A percentile compares a stretch with the other conserved stretches of the same genome.
Evolutionary conservation across 2,797 vertebrate genomes (phyloP).

Genomic region (Darevskia mixta): DNA sequence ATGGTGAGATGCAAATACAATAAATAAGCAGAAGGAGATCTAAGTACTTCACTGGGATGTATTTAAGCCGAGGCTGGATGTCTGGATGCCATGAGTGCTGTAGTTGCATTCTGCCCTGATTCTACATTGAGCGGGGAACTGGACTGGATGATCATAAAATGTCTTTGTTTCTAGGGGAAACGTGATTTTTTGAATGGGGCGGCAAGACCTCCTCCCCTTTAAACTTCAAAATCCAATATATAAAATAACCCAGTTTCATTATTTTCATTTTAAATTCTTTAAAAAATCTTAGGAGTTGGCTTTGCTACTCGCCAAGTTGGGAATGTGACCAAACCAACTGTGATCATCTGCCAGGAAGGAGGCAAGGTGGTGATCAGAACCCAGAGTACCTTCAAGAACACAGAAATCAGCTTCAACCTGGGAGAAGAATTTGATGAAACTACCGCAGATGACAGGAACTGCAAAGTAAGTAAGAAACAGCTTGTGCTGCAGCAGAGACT

Average conservation of each 20-base stretch:
- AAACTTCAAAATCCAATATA: accelerated
- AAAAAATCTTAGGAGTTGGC: conserved; percentile 83
- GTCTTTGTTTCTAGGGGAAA: neutral
- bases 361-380: conserved; percentile 88
- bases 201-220: neutral
- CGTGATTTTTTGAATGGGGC: accelerated
- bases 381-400: conserved; percentile 92
- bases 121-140: neutral
- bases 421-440: conserved; percentile 93
- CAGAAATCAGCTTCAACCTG: conserved; percentile 90
- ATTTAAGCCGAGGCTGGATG: neutral
- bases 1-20: neutral
- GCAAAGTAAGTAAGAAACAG: conserved; percentile 85
- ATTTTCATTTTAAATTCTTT: neutral
- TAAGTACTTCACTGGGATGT: neutral
- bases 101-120: neutral
- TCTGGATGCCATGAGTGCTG: neutral
- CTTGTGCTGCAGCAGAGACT: neutral
- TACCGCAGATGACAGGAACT: conserved; percentile 90
- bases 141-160: neutral
- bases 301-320: conserved; percentile 92
- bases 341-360: conserved; percentile 90
- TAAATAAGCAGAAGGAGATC: neutral
- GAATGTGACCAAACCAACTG: conserved; percentile 92
- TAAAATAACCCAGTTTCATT: accelerated